Percentiles rank a stretch among this genome's conserved stretches.
Conservation (phyloP, 2,888 invertebrate species). For the Drosophila trichaetosa region DNA sequence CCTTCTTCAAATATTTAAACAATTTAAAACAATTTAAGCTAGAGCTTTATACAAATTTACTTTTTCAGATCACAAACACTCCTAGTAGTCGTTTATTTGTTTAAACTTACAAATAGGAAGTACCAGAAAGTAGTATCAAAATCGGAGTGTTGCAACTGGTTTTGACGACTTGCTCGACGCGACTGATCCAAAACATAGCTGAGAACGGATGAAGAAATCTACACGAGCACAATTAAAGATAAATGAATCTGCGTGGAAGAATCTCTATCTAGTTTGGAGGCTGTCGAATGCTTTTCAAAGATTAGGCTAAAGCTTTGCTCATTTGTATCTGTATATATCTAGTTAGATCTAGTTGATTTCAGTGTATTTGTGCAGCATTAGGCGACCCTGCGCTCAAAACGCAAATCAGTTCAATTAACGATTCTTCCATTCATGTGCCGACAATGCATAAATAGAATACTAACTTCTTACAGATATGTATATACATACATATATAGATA, state of each 20-base stretch:
- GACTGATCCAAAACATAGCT: slow-evolving; percentile 59
- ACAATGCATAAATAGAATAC: slow-evolving; percentile 7
- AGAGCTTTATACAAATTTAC: neutral
- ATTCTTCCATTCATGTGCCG: slow-evolving; percentile 28
- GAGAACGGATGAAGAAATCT: slow-evolving; percentile 62
- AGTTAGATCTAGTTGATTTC: slow-evolving; percentile 31
- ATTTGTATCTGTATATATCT: slow-evolving; percentile 10
- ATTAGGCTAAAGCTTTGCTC: slow-evolving; percentile 22
- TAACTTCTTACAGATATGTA: neutral
- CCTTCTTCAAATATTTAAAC: neutral
- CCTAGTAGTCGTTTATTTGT: neutral
- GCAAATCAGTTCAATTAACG: slow-evolving; percentile 63
- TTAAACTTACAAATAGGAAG: neutral
- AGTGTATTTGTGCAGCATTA: slow-evolving; percentile 1
- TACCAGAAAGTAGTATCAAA: neutral
- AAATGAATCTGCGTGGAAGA: neutral
- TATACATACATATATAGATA: neutral
- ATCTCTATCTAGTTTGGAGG: neutral
- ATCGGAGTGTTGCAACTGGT: slow-evolving; percentile 17
- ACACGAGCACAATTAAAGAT: slow-evolving; percentile 4
- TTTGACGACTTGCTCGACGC: slow-evolving; percentile 32
- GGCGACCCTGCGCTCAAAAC: slow-evolving; percentile 57
- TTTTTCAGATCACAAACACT: neutral
- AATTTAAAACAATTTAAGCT: neutral
- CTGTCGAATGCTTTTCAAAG: neutral